These are phyloP conservation scores for Polylopha cassiicola DNA, from an alignment of 2,888 invertebrate species.

Conservation along the genomic window DNA sequence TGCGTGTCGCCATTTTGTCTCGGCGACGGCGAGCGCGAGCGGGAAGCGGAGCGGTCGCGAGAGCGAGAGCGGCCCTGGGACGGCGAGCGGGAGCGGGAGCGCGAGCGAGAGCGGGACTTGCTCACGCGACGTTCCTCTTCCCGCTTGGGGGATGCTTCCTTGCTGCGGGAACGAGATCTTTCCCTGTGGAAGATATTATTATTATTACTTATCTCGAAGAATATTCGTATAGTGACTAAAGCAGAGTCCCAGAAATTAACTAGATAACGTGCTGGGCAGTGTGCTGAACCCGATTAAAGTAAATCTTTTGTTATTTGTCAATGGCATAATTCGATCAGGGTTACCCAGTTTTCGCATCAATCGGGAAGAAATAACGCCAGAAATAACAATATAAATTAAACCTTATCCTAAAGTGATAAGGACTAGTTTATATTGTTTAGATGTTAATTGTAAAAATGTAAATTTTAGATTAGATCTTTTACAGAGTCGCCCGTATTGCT, in stretches of 20 bases:
- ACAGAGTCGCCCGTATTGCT: too few species aligned
- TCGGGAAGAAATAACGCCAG: too few species aligned
- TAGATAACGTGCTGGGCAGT: too few species aligned
- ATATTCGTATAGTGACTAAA: not conserved
- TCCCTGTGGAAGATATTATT: constrained; percentile 75
- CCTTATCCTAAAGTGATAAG: too few species aligned
- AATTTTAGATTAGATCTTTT: too few species aligned
- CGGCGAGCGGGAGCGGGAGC: constrained; percentile 40
- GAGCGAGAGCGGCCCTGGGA: constrained; percentile 51
- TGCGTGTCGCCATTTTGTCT: constrained; percentile 59
- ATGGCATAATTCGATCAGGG: too few species aligned
- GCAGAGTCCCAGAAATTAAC: not conserved
- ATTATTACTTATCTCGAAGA: not conserved
- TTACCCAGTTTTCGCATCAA: too few species aligned
- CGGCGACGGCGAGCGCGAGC: constrained; percentile 55
- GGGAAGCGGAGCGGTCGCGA: constrained; percentile 47
- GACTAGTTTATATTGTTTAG: too few species aligned
- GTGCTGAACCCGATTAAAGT: too few species aligned
- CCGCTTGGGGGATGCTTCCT: constrained; percentile 72
- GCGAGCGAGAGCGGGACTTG: constrained; percentile 59
- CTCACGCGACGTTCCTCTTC: constrained; percentile 57
- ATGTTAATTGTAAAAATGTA: too few species aligned
- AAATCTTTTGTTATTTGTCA: too few species aligned
- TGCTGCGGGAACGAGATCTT: constrained; percentile 82
- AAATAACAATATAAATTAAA: too few species aligned